A percentile compares a stretch with the other conserved stretches of the same genome.
Conservation (phyloP, 2,113 vertebrate genomes). For the Oryzias curvinotus region DNA sequence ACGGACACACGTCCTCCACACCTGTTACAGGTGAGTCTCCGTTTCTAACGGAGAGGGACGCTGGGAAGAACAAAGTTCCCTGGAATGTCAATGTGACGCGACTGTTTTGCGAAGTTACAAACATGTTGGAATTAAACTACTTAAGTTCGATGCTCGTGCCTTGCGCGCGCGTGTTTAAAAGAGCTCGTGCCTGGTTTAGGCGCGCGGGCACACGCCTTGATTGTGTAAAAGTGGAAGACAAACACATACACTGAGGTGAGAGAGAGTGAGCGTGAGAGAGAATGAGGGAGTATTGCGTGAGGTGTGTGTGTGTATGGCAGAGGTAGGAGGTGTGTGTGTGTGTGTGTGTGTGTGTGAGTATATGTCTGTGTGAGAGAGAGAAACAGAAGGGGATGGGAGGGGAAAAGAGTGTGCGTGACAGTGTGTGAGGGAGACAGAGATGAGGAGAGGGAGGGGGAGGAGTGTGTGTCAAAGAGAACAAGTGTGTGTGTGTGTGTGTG, state of each 20-base stretch:
- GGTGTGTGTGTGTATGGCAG: conserved; percentile 37
- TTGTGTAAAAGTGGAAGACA: conserved; percentile 54
- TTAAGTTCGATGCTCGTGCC: not conserved
- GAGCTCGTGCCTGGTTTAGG: conserved; percentile 14
- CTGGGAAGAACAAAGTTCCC: conserved; percentile 37
- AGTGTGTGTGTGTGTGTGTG: conserved; percentile 59
- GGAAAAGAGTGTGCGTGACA: conserved; percentile 64
- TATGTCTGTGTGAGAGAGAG: conserved; percentile 29
- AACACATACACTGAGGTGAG: conserved; percentile 32
- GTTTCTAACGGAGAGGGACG: not conserved
- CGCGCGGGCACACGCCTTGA: conserved; percentile 29
- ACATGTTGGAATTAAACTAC: conserved; percentile 21
- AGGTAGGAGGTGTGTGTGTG: conserved; percentile 4
- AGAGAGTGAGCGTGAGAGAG: conserved; percentile 64
- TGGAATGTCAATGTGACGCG: not conserved
- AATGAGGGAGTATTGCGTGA: conserved; percentile 54
- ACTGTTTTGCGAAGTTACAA: conserved; percentile 40
- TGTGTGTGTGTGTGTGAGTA: conserved; percentile 34
- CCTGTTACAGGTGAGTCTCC: not conserved
- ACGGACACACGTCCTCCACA: not conserved
- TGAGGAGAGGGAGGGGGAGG: conserved; percentile 60
- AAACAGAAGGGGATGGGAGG: conserved; percentile 42
- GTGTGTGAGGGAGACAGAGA: conserved; percentile 48
- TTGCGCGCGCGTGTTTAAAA: conserved; percentile 26
- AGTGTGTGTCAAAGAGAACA: conserved; percentile 73